Evolutionary conservation across 1,140 invertebrate genomes (phyloP).

Genomic region (Drosophila yakuba): DNA sequence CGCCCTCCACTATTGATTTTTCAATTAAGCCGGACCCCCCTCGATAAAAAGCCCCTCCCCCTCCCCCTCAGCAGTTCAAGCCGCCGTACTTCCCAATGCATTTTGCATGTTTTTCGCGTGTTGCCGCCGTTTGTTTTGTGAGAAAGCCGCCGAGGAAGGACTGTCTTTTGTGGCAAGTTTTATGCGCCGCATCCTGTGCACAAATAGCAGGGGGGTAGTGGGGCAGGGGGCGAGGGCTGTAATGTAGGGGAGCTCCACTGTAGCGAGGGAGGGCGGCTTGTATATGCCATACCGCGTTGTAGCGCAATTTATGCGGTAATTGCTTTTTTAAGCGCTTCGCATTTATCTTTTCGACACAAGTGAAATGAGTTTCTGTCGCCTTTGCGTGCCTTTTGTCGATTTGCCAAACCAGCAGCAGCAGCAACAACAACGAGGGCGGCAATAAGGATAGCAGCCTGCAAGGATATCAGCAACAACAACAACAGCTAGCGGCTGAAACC

Average conservation of each 20-base stretch:
- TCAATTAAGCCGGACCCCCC: slow-evolving; percentile 64
- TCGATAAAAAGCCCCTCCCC: background rate
- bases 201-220: slow-evolving; percentile 3
- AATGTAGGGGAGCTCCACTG: slow-evolving; percentile 21
- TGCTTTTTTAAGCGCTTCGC: slow-evolving; percentile 83
- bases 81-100: slow-evolving; percentile 51
- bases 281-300: slow-evolving; percentile 34
- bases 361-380: slow-evolving; percentile 71
- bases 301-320: slow-evolving; percentile 83
- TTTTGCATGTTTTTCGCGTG: slow-evolving; percentile 79
- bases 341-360: slow-evolving; percentile 83
- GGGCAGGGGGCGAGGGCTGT: background rate
- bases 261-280: slow-evolving; percentile 18
- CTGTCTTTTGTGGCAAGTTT: slow-evolving; percentile 70
- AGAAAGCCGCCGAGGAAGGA: slow-evolving; percentile 34
- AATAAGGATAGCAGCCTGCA: slow-evolving; percentile 43
- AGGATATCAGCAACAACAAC: slow-evolving; percentile 44
- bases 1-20: slow-evolving; percentile 71
- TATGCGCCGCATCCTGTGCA: slow-evolving; percentile 69
- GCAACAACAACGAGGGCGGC: slow-evolving; percentile 6
- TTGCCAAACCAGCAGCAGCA: slow-evolving; percentile 50
- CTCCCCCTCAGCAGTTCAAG: background rate
- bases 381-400: slow-evolving; percentile 72
- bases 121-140: slow-evolving; percentile 64
- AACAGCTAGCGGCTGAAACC: slow-evolving; percentile 39